A percentile compares a stretch with the other conserved stretches of the same genome.
Conservation (phyloP, 2,797 vertebrate genomes). For the Halcyon leucocephala region DNA sequence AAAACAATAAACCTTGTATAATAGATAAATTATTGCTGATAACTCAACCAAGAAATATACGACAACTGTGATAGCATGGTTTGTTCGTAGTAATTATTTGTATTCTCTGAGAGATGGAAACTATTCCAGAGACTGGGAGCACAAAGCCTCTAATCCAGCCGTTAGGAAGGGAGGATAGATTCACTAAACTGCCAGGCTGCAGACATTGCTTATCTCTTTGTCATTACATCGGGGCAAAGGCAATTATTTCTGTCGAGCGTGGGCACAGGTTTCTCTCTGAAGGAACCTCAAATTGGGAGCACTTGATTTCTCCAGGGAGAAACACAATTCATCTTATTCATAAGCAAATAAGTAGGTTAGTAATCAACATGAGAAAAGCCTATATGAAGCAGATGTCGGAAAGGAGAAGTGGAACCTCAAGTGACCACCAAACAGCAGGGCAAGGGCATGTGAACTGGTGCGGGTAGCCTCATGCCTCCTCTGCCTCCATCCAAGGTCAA, state of each 20-base stretch:
- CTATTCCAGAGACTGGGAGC: conserved; percentile 5
- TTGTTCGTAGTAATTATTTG: conserved; percentile 39
- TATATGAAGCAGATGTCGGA: background rate
- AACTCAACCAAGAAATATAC: conserved; percentile 63
- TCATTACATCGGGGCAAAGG: background rate
- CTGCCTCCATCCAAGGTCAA: background rate
- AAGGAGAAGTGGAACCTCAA: background rate
- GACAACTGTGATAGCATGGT: conserved; percentile 1
- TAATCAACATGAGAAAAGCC: conserved; percentile 25
- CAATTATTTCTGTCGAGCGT: conserved; percentile 35
- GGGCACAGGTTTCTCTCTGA: conserved; percentile 20
- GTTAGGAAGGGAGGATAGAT: conserved; percentile 2
- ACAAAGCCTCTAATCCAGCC: conserved; percentile 35
- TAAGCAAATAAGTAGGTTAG: conserved; percentile 38
- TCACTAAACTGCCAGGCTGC: background rate
- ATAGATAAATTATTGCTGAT: conserved; percentile 54
- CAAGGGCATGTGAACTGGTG: fast-evolving
- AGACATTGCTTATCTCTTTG: conserved; percentile 35
- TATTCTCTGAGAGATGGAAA: conserved; percentile 49
- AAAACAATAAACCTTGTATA: conserved; percentile 50
- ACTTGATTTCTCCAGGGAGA: conserved; percentile 46
- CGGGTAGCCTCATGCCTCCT: background rate
- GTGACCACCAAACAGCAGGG: background rate
- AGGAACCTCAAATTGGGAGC: background rate
- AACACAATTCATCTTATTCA: conserved; percentile 21